Conservation (phyloP, 2,113 vertebrate species). For the Rhipidura dahli region DNA sequence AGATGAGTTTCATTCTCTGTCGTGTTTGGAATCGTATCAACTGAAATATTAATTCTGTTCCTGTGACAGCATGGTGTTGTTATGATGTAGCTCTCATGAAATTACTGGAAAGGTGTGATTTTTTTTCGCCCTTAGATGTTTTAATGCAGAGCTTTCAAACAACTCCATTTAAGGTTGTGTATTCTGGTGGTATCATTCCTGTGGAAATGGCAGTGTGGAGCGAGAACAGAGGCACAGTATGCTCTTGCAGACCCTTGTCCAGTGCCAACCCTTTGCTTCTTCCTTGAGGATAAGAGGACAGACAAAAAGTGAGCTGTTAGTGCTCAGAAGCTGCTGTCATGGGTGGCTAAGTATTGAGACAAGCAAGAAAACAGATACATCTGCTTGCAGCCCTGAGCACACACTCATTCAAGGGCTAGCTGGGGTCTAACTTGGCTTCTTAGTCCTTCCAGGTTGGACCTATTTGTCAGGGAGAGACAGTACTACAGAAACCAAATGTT, state of each 20-base stretch:
- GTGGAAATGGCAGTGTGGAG: background rate
- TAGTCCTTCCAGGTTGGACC: background rate
- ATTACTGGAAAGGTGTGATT: background rate
- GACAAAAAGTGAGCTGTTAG: background rate
- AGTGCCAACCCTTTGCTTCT: background rate
- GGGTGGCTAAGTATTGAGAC: background rate
- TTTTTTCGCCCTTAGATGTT: background rate
- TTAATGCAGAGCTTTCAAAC: background rate
- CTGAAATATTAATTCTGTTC: background rate
- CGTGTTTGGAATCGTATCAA: background rate
- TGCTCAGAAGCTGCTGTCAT: background rate
- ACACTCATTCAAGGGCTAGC: background rate
- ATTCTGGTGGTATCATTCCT: background rate
- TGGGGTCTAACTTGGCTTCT: background rate
- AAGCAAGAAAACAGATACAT: background rate
- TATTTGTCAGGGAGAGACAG: background rate
- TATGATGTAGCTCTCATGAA: background rate
- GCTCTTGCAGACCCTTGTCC: background rate
- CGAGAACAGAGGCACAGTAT: fast-evolving
- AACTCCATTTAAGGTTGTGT: background rate
- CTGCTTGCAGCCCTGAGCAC: background rate
- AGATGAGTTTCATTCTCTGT: background rate
- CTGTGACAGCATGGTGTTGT: background rate
- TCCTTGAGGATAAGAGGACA: background rate
- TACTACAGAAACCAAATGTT: background rate